Conservation (phyloP, 2,888 invertebrate species). For the Lampropteryx suffumata region DNA sequence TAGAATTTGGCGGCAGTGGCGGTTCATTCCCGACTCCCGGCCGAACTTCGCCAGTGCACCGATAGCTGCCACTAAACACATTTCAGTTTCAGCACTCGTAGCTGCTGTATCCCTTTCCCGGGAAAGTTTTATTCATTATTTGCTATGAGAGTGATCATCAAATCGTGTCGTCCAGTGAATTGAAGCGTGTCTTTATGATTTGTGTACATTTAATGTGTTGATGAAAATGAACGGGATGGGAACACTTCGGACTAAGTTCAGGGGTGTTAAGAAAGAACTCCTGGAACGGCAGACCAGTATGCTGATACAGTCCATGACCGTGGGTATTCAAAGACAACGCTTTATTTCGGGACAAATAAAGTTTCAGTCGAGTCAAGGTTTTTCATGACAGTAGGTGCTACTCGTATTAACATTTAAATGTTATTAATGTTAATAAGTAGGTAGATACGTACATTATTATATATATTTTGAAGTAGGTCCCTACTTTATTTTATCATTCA, state of each 20-base stretch:
- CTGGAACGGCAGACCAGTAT: constrained; percentile 88
- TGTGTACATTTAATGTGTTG: constrained; percentile 42
- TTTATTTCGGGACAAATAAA: constrained; percentile 11
- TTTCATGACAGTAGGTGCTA: too few species aligned
- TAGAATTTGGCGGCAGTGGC: constrained; percentile 79
- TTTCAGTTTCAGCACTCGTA: constrained; percentile 47
- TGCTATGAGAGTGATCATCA: constrained; percentile 22
- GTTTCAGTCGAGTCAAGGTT: constrained; percentile 26
- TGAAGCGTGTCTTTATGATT: constrained; percentile 33
- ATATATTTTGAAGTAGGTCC: too few species aligned
- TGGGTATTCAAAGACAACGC: constrained; percentile 74
- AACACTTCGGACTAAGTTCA: constrained; percentile 85
- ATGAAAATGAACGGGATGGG: constrained; percentile 79
- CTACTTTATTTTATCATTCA: too few species aligned
- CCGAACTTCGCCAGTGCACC: constrained; percentile 65
- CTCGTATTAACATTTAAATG: too few species aligned
- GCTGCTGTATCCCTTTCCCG: constrained; percentile 27
- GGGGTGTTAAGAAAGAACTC: constrained; percentile 90
- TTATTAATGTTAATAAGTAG: too few species aligned
- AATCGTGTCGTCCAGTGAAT: constrained; percentile 14
- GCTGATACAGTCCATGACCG: constrained; percentile 91
- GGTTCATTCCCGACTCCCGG: constrained; percentile 72
- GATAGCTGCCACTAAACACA: constrained; percentile 65
- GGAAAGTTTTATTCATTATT: constrained; percentile 20
- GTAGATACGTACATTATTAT: too few species aligned